Evolutionary conservation across 2,797 vertebrate species (phyloP).

Genomic region (Sebastes umbrosus): DNA sequence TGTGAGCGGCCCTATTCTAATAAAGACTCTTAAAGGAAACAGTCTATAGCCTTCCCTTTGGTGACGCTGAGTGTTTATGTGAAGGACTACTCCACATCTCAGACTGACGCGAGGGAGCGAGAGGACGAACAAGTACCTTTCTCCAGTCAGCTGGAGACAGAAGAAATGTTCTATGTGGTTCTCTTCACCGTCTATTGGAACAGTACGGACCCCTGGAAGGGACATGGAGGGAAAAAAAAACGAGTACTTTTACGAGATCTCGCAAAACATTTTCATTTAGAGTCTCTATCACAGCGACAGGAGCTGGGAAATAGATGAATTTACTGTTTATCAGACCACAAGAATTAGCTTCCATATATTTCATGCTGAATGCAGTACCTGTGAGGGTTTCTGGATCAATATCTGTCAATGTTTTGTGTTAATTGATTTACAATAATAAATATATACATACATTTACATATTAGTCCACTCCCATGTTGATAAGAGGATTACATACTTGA

Average conservation of each 20-base stretch:
- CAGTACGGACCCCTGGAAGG: not conserved
- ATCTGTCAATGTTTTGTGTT: too few relatives aligned
- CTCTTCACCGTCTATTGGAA: not conserved
- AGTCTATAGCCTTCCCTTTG: constrained; percentile 6
- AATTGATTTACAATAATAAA: too few relatives aligned
- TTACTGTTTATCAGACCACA: not conserved
- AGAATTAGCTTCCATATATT: not conserved
- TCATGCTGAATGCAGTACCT: too few relatives aligned
- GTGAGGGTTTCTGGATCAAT: too few relatives aligned
- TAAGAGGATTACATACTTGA: too few relatives aligned
- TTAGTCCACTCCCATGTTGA: too few relatives aligned
- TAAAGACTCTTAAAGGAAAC: constrained; percentile 58
- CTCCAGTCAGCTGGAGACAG: not conserved
- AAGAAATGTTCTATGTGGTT: not conserved
- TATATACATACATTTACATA: too few relatives aligned
- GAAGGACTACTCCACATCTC: constrained; percentile 19
- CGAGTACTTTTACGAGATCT: not conserved
- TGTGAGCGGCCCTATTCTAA: constrained; percentile 43
- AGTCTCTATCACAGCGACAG: not conserved
- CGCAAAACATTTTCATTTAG: not conserved
- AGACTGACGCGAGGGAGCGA: not conserved
- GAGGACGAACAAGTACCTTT: not conserved
- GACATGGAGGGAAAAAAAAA: not conserved
- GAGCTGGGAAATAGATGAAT: not conserved
- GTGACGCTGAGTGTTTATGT: constrained; percentile 13